These are phyloP conservation scores for Leucania comma DNA, from an alignment of 2,888 invertebrate species.

Conservation along the genomic window DNA sequence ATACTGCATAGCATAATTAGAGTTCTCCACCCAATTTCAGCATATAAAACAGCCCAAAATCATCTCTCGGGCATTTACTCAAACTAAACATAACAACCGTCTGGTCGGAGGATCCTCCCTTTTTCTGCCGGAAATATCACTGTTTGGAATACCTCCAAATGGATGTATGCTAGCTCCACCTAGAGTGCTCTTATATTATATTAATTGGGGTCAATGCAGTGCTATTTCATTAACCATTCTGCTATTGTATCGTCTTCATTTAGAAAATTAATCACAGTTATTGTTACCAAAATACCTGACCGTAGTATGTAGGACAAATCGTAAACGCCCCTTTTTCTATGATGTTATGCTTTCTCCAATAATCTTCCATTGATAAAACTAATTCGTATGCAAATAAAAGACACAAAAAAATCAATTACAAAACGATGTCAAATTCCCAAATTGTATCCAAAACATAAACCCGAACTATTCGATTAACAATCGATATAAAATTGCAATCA, in stretches of 20 bases:
- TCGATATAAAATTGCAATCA: constrained; percentile 51
- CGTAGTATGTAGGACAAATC: background rate
- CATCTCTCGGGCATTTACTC: too few species aligned
- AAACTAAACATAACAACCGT: too few species aligned
- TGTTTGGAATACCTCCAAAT: too few species aligned
- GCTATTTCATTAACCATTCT: background rate
- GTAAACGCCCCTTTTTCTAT: constrained; percentile 6
- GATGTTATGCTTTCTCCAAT: constrained; percentile 25
- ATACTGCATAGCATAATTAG: too few species aligned
- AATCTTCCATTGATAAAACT: constrained; percentile 7
- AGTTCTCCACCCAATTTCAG: too few species aligned
- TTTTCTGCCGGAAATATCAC: too few species aligned
- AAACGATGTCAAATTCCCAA: constrained; percentile 40
- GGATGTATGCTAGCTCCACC: background rate
- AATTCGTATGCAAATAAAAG: constrained; percentile 50
- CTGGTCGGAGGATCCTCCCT: too few species aligned
- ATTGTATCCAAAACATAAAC: constrained; percentile 27
- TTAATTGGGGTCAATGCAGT: background rate
- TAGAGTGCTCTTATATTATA: background rate
- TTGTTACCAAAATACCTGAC: background rate
- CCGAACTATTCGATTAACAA: constrained; percentile 53
- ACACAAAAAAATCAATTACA: constrained; percentile 23
- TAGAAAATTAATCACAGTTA: background rate
- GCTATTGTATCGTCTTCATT: background rate
- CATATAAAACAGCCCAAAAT: too few species aligned